A percentile compares a stretch with the other conserved stretches of the same genome.
phyloP scores from a whole-genome alignment of 2,888 invertebrate species.

The Watsonalla cultraria region DNA sequence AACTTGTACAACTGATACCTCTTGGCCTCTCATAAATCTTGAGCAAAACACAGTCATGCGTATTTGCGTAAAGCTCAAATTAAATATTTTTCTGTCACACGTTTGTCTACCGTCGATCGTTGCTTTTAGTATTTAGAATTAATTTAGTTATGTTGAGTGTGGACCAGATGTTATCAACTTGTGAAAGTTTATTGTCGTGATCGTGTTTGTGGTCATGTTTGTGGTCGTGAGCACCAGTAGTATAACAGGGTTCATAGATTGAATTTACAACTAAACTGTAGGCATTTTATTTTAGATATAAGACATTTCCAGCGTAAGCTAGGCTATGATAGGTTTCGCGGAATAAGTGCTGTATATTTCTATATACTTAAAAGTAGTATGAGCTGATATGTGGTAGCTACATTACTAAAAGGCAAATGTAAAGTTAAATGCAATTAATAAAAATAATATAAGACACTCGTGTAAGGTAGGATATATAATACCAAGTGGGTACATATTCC shows the following conservation, averaged over 20 bases:
- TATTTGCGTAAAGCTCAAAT: too few relatives aligned
- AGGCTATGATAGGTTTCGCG: background rate
- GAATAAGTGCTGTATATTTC: background rate
- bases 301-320: background rate
- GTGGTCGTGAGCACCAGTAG: constrained; percentile 32
- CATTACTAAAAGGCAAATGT: background rate
- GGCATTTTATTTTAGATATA: background rate
- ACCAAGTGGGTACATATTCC: too few relatives aligned
- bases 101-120: background rate
- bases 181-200: constrained; percentile 12
- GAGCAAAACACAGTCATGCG: too few relatives aligned
- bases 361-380: background rate
- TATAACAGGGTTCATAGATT: constrained; percentile 22
- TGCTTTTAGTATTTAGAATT: background rate
- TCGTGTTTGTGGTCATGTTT: constrained; percentile 12
- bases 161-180: constrained; percentile 1
- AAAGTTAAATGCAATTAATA: too few relatives aligned
- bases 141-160: background rate
- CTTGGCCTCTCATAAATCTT: too few relatives aligned
- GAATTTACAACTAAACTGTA: background rate
- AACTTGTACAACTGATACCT: too few relatives aligned
- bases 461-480: too few relatives aligned
- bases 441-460: too few relatives aligned
- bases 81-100: background rate
- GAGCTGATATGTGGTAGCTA: constrained; percentile 5